Conservation (phyloP, 2,113 vertebrate genomes). For the Rousettus leschenaultii region DNA sequence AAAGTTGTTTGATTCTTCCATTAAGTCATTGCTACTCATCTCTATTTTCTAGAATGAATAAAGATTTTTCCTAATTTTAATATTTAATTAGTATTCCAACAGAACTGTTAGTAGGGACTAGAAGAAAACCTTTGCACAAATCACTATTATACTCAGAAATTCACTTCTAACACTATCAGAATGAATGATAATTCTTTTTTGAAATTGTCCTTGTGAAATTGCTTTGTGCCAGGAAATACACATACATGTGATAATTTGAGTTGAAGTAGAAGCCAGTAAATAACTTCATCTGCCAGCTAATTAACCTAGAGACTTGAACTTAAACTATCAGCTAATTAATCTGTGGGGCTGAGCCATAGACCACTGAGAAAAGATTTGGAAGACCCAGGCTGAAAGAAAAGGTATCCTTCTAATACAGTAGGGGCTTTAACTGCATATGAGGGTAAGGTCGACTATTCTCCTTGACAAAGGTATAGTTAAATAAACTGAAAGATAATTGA, state of each 20-base stretch:
- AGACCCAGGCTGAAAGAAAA: background rate
- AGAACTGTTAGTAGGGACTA: background rate
- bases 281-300: conserved; percentile 12
- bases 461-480: background rate
- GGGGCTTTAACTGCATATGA: background rate
- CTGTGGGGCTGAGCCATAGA: background rate
- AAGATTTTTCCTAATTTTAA: background rate
- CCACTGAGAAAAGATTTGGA: background rate
- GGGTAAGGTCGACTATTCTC: background rate
- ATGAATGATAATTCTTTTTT: background rate
- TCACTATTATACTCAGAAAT: background rate
- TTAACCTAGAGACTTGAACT: background rate
- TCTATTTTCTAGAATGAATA: background rate
- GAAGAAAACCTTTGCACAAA: background rate
- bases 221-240: background rate
- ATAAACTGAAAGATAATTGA: background rate
- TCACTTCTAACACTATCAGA: background rate
- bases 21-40: background rate
- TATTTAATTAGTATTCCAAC: background rate
- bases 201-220: background rate
- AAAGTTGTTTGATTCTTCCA: background rate
- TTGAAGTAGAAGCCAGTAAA: background rate
- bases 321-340: background rate
- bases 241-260: background rate
- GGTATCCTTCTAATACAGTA: background rate